Base-by-base conservation (phyloP, 2,888 invertebrate species). In the Ferrisia virgata region DNA sequence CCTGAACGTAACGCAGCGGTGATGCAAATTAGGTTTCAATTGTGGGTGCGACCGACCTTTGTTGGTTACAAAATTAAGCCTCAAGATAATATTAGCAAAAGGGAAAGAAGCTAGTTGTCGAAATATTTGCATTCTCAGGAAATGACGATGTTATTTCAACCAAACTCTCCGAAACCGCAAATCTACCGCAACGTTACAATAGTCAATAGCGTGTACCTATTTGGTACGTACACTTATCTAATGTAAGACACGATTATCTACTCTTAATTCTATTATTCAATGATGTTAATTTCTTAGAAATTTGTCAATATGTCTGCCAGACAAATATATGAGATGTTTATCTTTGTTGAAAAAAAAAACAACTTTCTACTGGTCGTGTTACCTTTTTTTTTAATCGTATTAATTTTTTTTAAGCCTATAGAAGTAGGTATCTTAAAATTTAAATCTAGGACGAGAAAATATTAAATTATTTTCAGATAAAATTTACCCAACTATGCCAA, bases 51-150 rank as follows among this genome's bases (percentile, higher is more conserved):
- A 72, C 72, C 72, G n/a, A n/a, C n/a, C n/a, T n/a, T n/a, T n/a
- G 33, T 28, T 33, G 18, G 33, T 72, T 72, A 72, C 72, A 72
- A 72, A 72, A 72, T 72, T 33, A 31, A 2, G 33, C 72, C 33
- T 18, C 25, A 15, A 18, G 72, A 33, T 33, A 3, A n/a, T 6
- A 33, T n/a, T 2, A 3, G 33, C 2, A 15, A 13, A 13, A 1
- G 33, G 33, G 4, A 9, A 31, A 33, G 33, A 9, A n/a, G 69
- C 53, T 28, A 69, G 31, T 25, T 33, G 72, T 33, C 31, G 72
- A 33, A 72, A 72, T 33, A 72, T 72, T 72, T 72, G 72, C 72
- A 72, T 72, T 64, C 72, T 72, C 72, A 72, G 72, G 72, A 72
- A 72, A 72, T 72, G 72, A 72, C 72, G 72, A 58, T 58, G 58